Percentiles rank a stretch among this genome's conserved stretches.
Evolutionary conservation across 2,888 invertebrate species (phyloP).

Genomic region (Tanypteryx hageni): DNA sequence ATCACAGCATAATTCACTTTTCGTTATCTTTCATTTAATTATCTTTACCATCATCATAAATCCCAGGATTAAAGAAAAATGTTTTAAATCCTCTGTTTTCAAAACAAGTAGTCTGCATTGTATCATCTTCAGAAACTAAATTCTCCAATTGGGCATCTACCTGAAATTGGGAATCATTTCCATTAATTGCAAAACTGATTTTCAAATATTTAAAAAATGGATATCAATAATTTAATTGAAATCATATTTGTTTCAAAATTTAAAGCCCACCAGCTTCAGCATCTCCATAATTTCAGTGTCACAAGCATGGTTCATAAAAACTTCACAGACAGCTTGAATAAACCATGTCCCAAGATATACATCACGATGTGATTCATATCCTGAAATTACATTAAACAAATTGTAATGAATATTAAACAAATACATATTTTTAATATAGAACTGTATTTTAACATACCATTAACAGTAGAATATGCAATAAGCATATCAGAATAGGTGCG

Average conservation of each 20-base stretch:
- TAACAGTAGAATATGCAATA: constrained; percentile 82
- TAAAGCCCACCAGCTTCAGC: constrained; percentile 78
- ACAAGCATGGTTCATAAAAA: constrained; percentile 82
- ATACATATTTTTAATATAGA: too few species aligned
- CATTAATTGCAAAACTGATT: not conserved
- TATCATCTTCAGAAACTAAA: constrained; percentile 72
- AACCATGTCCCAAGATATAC: constrained; percentile 82
- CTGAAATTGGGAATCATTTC: constrained; percentile 63
- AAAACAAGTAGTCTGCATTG: constrained; percentile 81
- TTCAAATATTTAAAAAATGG: not conserved
- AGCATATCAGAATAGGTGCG: constrained; percentile 78
- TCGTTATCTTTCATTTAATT: too few species aligned
- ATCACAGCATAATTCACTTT: too few species aligned
- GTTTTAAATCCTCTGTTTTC: constrained; percentile 82
- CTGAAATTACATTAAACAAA: constrained; percentile 72
- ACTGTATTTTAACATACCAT: constrained; percentile 73
- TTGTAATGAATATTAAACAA: not conserved
- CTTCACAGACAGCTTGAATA: constrained; percentile 82
- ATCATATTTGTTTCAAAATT: not conserved
- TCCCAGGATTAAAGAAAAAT: constrained; percentile 84
- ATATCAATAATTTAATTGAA: not conserved
- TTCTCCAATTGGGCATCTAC: constrained; percentile 75
- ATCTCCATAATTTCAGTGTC: constrained; percentile 81
- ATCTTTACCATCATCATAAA: constrained; percentile 72
- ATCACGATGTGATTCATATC: constrained; percentile 81